Evolutionary conservation across 2,797 vertebrate genomes (phyloP), one percentile per base, ranked within the genome.

Genomic region (Sebastes nivosus): DNA sequence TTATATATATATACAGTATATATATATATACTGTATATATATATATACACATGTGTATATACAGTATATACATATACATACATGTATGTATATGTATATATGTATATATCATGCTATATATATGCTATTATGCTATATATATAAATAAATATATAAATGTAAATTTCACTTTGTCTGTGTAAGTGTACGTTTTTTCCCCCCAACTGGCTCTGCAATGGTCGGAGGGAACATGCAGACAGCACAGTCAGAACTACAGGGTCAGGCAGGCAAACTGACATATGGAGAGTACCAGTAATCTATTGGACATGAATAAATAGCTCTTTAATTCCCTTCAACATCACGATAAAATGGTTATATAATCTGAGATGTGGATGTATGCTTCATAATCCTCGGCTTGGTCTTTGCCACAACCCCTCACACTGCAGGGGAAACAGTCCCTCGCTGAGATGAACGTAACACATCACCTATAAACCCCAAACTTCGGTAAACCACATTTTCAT

Each of bases 281-380:
- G 72, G 83, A 24, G 30, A 65, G 58, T 1, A 54, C 29, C 16
- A 75, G 11, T 82, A 73, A 87, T 86, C 84, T 82, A 72, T 66
- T 54, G 74, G 70, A 75, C 11, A 9, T 12, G 16, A 89, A 89
- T 87, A 84, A 87, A 83, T 74, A 69, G 69, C 57, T 71, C 67
- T 84, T 77, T 84, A 88, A 91, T 84, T 87, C 90, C 81, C 58
- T 60, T 36, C 6, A 16, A 72, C 74, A 75, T 86, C 70, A 29
- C 2, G 9, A 85, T 77, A 67, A 85, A 8, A 52, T 71, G 74
- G 66, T 92, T 91, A 88, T 50, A 87, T 90, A 90, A 90, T 87
- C 84, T 68, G n/a, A 66, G 42, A 86, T 81, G 67, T 74, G 68
- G 61, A 81, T 69, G 29, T 75, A 54, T 75, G 29, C 29, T 72